phyloP scores from a whole-genome alignment of 2,113 vertebrate species.

The Ictalurus furcatus region DNA sequence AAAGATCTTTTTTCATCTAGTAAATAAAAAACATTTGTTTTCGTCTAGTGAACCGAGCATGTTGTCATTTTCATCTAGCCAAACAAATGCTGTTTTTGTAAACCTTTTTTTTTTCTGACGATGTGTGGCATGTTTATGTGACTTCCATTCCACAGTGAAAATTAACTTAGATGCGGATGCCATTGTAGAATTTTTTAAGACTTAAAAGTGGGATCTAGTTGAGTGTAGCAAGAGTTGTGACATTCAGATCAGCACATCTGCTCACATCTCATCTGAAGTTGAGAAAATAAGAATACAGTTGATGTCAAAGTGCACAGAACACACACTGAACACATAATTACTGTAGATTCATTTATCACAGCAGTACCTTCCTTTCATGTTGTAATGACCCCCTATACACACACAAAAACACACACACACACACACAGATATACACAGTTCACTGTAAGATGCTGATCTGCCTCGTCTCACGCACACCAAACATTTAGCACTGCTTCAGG shows the following conservation, averaged over 20 bases:
- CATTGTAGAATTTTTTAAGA: not conserved
- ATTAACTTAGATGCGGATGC: not conserved
- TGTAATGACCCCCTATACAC: not conserved
- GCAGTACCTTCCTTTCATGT: not conserved
- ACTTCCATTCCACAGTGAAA: not conserved
- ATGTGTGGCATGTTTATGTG: not conserved
- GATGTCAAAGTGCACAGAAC: not conserved
- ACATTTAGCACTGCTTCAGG: slow-evolving; percentile 3
- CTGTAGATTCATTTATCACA: not conserved
- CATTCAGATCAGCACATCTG: not conserved
- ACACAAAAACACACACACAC: slow-evolving; percentile 11
- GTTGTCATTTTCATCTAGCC: not conserved
- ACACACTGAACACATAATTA: not conserved
- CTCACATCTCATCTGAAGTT: not conserved
- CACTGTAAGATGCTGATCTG: not conserved
- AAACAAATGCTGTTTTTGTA: not conserved
- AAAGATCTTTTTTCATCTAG: not conserved
- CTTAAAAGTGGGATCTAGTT: too few relatives aligned
- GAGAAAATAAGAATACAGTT: not conserved
- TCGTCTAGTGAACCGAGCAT: not conserved
- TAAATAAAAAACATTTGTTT: not conserved
- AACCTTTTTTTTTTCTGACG: not conserved
- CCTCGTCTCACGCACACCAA: slow-evolving; percentile 13
- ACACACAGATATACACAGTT: slow-evolving; percentile 3
- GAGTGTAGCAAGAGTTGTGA: not conserved